Conservation (phyloP, 2,113 vertebrate genomes). For the human (Homo sapiens) region GRCh38 chr4:187073501-187074000, state of each 20-base stretch:
- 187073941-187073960: background rate
- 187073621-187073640: background rate
- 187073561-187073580: background rate
- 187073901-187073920: rapidly evolving
- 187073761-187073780: background rate
- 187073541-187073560: conserved; percentile 39
- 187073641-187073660: background rate
- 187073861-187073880: background rate
- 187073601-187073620: background rate
- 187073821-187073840: background rate
- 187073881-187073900: background rate
- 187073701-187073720: background rate
- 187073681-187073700: background rate
- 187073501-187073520: conserved; percentile 22
- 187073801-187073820: background rate
- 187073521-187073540: background rate
- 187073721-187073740: background rate
- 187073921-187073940: rapidly evolving
- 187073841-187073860: background rate
- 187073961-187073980: background rate
- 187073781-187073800: background rate
- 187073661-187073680: background rate
- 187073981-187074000: background rate
- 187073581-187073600: background rate
- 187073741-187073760: background rate